Evolutionary conservation across 2,888 invertebrate species (phyloP), one percentile per base, ranked within the genome.

Genomic region (Bellardia bayeri): DNA sequence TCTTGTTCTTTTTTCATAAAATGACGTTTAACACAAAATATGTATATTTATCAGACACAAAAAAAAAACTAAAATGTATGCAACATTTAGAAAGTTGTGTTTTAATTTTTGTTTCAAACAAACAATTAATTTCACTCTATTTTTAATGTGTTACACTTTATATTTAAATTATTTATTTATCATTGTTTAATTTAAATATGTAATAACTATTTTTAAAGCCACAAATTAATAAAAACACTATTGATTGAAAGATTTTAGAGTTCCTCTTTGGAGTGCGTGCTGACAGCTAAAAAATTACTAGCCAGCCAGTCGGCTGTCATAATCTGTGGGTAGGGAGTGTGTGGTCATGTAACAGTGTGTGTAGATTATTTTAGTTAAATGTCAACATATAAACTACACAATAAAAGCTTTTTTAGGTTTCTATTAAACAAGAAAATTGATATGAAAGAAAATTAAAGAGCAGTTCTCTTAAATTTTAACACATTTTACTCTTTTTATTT

Each of bases 231-330:
- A 16, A 49, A 45, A 58, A 66, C 13, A 63, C 68, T 76, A 83
- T 83, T 54, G 84, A 87, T 68, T 84, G 8, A 42, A 78, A 49
- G 3, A 58, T 30, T 64, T 82, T 69, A 23, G 23, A 81, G 80
- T n/a, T 81, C 42, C 40, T 56, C 56, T 69, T 78, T 45, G 54
- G 56, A 78, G 66, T 71, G 58, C 58, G 82, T 71, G 64, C 69
- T 82, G 82, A 79, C 82, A 82, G 84, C 72, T 68, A 33, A 61
- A 82, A 82, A 30, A 37, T 14, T 37, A 75, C 85, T 81, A 49
- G 49, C 30, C 76, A 69, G 69, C 54, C 56, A 74, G 74, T 71
- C 69, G 51, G 37, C 63, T 74, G 74, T 83, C 80, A 83, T 11
- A 72, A 54, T 16, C 11, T 42, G 9, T 58, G 49, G 49, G 23